Evolutionary conservation across 1,140 invertebrate genomes (phyloP).

Genomic region (Portunus trituberculatus): DNA sequence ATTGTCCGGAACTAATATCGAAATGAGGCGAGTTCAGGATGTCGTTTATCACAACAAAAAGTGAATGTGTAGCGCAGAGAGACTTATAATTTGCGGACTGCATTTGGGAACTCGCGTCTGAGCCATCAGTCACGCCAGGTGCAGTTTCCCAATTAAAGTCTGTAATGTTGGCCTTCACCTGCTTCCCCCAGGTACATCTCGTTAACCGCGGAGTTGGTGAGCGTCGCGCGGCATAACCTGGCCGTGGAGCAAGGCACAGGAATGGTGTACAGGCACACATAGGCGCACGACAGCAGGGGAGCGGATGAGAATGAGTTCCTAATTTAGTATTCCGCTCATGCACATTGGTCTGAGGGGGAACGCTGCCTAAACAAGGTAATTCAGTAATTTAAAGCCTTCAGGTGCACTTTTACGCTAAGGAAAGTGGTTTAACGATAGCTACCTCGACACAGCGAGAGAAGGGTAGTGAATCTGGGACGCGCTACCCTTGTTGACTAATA

Average conservation of each 20-base stretch:
- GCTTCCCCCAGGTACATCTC: not conserved
- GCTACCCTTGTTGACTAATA: not conserved
- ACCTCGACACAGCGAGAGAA: not conserved
- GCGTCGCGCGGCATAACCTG: not conserved
- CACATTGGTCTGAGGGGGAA: not conserved
- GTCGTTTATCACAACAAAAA: constrained; percentile 11
- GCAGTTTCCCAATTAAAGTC: constrained; percentile 22
- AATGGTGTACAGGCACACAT: not conserved
- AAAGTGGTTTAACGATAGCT: not conserved
- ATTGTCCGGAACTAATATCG: not conserved
- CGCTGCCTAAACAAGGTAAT: not conserved
- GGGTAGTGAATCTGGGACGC: not conserved
- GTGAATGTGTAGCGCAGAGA: not conserved
- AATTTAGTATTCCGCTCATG: not conserved
- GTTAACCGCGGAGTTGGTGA: not conserved
- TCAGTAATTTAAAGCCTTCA: constrained; percentile 14
- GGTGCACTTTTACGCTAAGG: not conserved
- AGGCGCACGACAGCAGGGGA: not conserved
- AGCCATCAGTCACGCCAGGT: constrained; percentile 8
- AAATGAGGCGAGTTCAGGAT: not conserved
- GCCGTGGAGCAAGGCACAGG: not conserved
- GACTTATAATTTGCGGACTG: not conserved
- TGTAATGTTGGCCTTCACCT: constrained; percentile 21
- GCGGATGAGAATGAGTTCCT: not conserved
- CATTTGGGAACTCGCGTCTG: not conserved